Conservation (phyloP, 2,797 vertebrate species). For the Saxicola maurus region DNA sequence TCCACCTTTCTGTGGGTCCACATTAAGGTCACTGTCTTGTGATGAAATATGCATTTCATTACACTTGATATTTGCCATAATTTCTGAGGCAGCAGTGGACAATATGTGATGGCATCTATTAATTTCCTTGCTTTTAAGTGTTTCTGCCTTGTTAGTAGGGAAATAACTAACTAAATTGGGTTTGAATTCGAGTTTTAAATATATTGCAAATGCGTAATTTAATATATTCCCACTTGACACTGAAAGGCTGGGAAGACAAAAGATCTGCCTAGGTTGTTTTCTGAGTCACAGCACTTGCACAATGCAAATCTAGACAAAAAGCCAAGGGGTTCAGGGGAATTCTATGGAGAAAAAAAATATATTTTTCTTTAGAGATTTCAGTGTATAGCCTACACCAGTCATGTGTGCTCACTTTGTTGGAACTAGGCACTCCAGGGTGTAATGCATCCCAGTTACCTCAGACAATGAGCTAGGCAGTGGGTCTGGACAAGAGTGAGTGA, state of each 20-base stretch:
- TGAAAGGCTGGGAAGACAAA: neutral
- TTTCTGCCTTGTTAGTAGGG: constrained; percentile 1
- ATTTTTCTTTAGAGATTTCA: neutral
- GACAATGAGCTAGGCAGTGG: neutral
- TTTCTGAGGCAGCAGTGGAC: neutral
- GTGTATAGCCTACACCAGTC: neutral
- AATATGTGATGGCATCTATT: neutral
- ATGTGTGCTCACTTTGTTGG: neutral
- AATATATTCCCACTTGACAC: neutral
- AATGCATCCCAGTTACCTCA: neutral
- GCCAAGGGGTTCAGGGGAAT: neutral
- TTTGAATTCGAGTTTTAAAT: neutral
- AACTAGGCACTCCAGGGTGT: neutral
- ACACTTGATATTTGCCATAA: neutral
- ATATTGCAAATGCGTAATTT: neutral
- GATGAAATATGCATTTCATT: constrained; percentile 22
- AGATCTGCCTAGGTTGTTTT: neutral
- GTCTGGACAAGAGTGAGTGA: neutral
- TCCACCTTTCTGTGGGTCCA: neutral
- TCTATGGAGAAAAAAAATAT: neutral
- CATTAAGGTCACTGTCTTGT: neutral
- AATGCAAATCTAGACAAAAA: neutral
- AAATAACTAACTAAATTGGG: constrained; percentile 10
- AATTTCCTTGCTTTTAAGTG: constrained; percentile 23
- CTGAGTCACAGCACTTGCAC: neutral